Evolutionary conservation across 2,888 invertebrate species (phyloP).

Genomic region (Apantesis nais): DNA sequence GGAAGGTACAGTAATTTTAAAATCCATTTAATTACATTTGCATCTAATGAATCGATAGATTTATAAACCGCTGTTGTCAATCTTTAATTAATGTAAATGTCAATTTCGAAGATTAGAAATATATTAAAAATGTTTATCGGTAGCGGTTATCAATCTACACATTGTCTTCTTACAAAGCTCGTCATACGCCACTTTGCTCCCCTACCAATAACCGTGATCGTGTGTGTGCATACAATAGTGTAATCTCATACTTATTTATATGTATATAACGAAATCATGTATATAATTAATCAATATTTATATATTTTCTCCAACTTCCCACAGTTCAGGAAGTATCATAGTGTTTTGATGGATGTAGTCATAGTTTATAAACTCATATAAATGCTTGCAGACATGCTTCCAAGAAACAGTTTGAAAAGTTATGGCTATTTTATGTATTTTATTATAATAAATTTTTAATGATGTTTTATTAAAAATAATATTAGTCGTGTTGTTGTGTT

Average conservation of each 20-base stretch:
- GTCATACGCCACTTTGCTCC: constrained; percentile 83
- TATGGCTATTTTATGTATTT: constrained; percentile 83
- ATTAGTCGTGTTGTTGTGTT: constrained; percentile 49
- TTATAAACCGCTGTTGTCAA: constrained; percentile 18
- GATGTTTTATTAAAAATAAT: constrained; percentile 39
- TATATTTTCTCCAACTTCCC: constrained; percentile 61
- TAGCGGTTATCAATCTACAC: constrained; percentile 37
- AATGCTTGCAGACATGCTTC: constrained; percentile 64
- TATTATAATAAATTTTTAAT: constrained; percentile 15
- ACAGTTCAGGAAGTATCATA: constrained; percentile 66
- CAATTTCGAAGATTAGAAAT: background rate
- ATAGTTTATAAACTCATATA: constrained; percentile 27
- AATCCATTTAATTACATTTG: constrained; percentile 17
- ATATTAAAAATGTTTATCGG: constrained; percentile 1
- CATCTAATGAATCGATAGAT: constrained; percentile 23
- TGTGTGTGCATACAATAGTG: constrained; percentile 49
- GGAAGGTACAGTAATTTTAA: constrained; percentile 20
- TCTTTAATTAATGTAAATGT: background rate
- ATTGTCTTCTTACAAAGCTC: constrained; percentile 66
- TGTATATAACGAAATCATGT: constrained; percentile 44
- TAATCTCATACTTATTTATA: constrained; percentile 38
- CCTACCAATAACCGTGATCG: constrained; percentile 67
- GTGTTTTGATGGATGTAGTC: constrained; percentile 46
- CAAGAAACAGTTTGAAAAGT: constrained; percentile 62
- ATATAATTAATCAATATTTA: constrained; percentile 28